Evolutionary conservation across 35 echinoderm and acorn worm genomes (phyloP), one percentile per base, ranked within the genome.

Genomic region (Hemicentrotus pulcherrimus): DNA sequence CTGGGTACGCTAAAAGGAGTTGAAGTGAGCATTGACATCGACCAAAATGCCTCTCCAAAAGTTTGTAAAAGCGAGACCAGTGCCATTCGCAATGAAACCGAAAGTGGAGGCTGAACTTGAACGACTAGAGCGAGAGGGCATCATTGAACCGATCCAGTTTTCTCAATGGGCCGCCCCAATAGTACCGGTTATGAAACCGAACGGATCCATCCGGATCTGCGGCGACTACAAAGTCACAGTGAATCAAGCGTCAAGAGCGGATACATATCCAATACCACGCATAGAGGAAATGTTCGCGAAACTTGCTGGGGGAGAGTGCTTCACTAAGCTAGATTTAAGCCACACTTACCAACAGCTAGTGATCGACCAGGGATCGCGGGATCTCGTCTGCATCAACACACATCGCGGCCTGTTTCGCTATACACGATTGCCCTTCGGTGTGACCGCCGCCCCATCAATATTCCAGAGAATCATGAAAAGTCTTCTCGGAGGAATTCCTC

Each of bases 381-480:
- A 96, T 85, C 50, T 90, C 22, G 5, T 96, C 6, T 96, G 95
- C 6, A 97, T 97, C 32, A 97, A 97, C 94, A 97, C 92, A 10
- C 95, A 96, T 59, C 48, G 59, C 28, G 95, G 96, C 13, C 46
- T 96, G 22, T 94, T 60, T 86, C 93, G 47, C 70, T 95, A 95
- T 31, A 95, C 50, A 4, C 19, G 96, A 3, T 59, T 95, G 28
- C 96, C 96, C 31, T 95, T 88, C 86, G 96, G 94, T 24, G 89
- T 88, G 14, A 94, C 92, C 12, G 31, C 94, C 7, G 91, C 96
- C 12, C 92, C 96, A 13, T 60, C 90, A 28, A 91, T 95, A 13
- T 97, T 98, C 86, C 96, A 97, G 31, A 4, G 95, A 46, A 95
- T 92, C 0, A 96, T 98, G 12, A 94, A 96, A 94, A 92, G 91